Evolutionary conservation across 2,797 vertebrate genomes (phyloP).

Genomic region (Remorina albescens): DNA sequence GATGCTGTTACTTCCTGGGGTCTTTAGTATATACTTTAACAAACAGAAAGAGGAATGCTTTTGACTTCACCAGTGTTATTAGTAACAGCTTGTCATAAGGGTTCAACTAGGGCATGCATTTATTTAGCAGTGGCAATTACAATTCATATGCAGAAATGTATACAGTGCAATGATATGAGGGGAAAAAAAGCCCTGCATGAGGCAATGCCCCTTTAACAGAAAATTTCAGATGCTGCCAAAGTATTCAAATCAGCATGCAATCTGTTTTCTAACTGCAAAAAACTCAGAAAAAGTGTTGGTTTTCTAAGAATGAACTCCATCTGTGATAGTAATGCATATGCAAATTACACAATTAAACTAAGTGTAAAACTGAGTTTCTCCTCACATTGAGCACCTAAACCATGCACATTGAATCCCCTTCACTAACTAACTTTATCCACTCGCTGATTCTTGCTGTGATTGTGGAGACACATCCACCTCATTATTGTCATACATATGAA

Average conservation of each 20-base stretch:
- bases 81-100: too few relatives aligned
- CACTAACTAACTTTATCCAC: neutral
- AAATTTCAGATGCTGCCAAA: slow-evolving; percentile 13
- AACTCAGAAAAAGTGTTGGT: slow-evolving; percentile 14
- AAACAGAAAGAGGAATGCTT: too few relatives aligned
- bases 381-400: slow-evolving; percentile 2
- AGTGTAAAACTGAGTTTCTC: slow-evolving; percentile 24
- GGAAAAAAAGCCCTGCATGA: too few relatives aligned
- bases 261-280: neutral
- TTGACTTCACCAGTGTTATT: too few relatives aligned
- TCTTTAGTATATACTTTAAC: too few relatives aligned
- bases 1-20: too few relatives aligned
- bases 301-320: slow-evolving; percentile 1
- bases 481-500: slow-evolving; percentile 1
- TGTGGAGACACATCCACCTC: neutral
- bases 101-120: too few relatives aligned
- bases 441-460: neutral
- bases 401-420: slow-evolving; percentile 9
- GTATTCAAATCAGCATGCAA: slow-evolving; percentile 20
- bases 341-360: slow-evolving; percentile 26
- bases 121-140: too few relatives aligned
- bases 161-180: too few relatives aligned
- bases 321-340: slow-evolving; percentile 17
- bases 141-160: too few relatives aligned
- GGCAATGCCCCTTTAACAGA: neutral